A percentile compares a stretch with the other conserved stretches of the same genome.
Conservation (phyloP, 1,140 invertebrate species). For the Bombus affinis region DNA sequence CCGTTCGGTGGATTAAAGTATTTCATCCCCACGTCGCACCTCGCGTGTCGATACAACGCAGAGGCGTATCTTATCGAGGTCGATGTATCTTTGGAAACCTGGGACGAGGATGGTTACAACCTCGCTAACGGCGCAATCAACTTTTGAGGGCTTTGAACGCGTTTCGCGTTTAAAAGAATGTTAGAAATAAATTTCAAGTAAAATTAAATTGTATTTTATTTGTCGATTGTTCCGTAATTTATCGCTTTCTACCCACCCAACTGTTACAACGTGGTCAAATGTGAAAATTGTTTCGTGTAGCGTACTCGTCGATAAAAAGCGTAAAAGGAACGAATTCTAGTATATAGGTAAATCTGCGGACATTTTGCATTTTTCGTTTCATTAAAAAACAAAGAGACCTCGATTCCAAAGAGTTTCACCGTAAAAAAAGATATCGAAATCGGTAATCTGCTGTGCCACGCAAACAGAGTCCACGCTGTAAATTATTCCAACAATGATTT, state of each 20-base stretch:
- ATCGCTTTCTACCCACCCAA: background rate
- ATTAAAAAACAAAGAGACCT: background rate
- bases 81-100: background rate
- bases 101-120: background rate
- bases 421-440: no score
- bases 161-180: background rate
- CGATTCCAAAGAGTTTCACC: background rate
- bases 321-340: no score
- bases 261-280: background rate
- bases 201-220: background rate
- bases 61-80: background rate
- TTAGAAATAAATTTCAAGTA: background rate
- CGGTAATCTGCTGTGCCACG: no score
- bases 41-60: background rate
- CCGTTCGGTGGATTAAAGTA: slow-evolving; percentile 9
- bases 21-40: background rate
- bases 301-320: no score
- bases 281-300: background rate
- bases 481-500: background rate
- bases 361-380: no score
- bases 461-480: no score
- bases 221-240: background rate
- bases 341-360: no score
- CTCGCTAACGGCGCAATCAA: background rate
- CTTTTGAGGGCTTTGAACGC: background rate